phyloP scores from a whole-genome alignment of 2,113 vertebrate genomes.

The Microcebus ravelobensis region DNA sequence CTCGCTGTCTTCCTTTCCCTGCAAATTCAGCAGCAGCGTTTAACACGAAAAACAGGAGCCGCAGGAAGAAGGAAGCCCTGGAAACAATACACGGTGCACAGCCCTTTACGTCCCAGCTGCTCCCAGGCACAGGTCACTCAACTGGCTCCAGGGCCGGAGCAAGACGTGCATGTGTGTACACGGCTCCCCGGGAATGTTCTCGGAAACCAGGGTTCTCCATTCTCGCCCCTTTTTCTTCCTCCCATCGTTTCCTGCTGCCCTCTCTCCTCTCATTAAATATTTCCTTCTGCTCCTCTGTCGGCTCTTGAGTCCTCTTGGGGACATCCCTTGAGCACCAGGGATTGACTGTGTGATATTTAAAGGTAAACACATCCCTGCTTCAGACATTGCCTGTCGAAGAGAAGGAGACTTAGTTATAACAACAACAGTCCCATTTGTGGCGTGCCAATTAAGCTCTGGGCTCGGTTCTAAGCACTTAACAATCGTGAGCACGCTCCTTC shows the following conservation, averaged over 20 bases:
- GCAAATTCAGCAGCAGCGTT: not conserved
- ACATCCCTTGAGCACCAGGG: not conserved
- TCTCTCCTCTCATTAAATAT: not conserved
- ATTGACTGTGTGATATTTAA: not conserved
- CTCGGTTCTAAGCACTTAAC: not conserved
- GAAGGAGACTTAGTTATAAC: not conserved
- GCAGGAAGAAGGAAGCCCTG: not conserved
- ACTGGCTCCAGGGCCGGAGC: not conserved
- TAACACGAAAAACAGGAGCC: slow-evolving; percentile 27
- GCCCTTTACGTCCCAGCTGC: not conserved
- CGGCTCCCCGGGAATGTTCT: not conserved
- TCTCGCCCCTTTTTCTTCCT: not conserved
- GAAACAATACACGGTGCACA: not conserved
- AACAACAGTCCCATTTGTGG: not conserved
- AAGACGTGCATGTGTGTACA: not conserved
- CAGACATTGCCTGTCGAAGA: rapidly evolving
- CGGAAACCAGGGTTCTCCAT: not conserved
- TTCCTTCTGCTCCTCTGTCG: not conserved
- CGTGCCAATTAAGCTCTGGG: no score
- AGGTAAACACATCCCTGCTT: not conserved
- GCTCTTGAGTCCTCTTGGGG: not conserved
- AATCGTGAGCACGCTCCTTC: rapidly evolving
- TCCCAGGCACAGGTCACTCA: not conserved
- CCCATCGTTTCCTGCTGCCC: not conserved
- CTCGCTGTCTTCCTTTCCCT: not conserved